A percentile compares a stretch with the other conserved stretches of the same genome.
Conservation (phyloP, 2,797 vertebrate species). For the Paguma larvata region DNA sequence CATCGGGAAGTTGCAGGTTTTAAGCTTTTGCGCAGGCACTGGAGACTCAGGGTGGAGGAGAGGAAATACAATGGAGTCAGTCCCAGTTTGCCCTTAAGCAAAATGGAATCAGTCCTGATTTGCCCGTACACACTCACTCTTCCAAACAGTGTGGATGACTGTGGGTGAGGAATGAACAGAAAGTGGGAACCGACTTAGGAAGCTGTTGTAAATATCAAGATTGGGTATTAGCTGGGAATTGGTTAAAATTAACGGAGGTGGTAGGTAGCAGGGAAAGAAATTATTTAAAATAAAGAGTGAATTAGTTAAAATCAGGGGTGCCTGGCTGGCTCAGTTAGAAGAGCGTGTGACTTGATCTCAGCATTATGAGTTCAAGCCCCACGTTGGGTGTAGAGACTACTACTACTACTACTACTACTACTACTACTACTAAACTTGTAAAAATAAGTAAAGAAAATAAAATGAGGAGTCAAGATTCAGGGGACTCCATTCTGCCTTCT, state of each 20-base stretch:
- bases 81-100: too few species aligned
- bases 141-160: not conserved
- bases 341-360: not conserved
- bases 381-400: not conserved
- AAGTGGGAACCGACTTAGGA: not conserved
- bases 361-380: not conserved
- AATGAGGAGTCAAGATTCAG: not conserved
- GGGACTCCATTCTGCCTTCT: not conserved
- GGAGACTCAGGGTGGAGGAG: too few species aligned
- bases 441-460: not conserved
- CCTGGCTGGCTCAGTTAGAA: not conserved
- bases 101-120: too few species aligned
- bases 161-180: not conserved
- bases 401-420: too few species aligned
- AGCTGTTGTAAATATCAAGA: not conserved
- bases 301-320: not conserved
- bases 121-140: fast-evolving
- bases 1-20: too few species aligned
- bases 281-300: not conserved
- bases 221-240: not conserved
- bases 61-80: too few species aligned
- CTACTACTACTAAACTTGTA: not conserved
- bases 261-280: not conserved
- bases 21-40: too few species aligned
- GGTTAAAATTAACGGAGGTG: not conserved